Evolutionary conservation across 2,113 vertebrate genomes (phyloP), one percentile per base, ranked within the genome.

Genomic region (Jaculus jaculus): DNA sequence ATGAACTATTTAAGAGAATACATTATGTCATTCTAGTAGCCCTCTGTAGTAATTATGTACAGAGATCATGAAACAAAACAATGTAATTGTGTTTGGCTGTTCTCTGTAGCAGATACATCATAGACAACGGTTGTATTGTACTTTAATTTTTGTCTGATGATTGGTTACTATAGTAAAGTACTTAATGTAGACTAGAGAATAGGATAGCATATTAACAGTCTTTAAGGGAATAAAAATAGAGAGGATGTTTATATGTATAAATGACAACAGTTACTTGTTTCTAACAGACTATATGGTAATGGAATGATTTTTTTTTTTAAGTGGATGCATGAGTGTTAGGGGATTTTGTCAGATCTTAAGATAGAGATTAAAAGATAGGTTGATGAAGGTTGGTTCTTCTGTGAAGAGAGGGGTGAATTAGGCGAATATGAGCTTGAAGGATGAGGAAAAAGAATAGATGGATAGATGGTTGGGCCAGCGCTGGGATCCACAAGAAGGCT

Each of bases 1-100:
- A 90, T 4, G 30, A 32, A 83, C 13, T 72, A 87, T 77, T 96
- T 97, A 68, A 87, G 65, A 60, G 37, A 91, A n/a, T 51, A 87
- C 28, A 60, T 91, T 72, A 82, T 80, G 47, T 54, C 54, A 73
- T 82, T 89, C 58, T 82, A 54, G 16, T 82, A 91, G 39, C 21
- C 92, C 17, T 54, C 47, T 82, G 0, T 90, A 90, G 20, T 84
- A 65, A 80, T 73, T 7, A 18, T 66, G 39, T 82, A 47, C 24
- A 81, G 0, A 80, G 47, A 87, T 26, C 66, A 16, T 75, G 2
- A 54, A 85, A 84, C 6, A 75, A 89, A 90, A 26, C 84, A 87
- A 4, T 77, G 7, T 92, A 10, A 66, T 47, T 90, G 58, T 84
- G 66, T 28, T 28, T 89, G 4, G 79, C 28, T 26, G 10, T 93